phyloP scores from a whole-genome alignment of 92 coral and sea anemone genomes.

The Metridium senile region DNA sequence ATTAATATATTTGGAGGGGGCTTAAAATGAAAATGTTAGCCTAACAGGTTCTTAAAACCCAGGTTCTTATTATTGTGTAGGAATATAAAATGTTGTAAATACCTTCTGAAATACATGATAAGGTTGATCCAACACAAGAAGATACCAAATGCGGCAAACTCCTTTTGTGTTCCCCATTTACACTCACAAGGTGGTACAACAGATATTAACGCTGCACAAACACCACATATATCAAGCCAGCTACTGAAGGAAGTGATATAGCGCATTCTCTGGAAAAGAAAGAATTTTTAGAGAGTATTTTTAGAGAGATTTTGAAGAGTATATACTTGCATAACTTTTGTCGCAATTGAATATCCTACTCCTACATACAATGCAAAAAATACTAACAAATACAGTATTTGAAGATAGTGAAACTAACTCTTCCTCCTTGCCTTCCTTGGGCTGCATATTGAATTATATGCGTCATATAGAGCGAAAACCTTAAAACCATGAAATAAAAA shows the following conservation, averaged over 20 bases:
- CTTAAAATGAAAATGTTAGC: no score
- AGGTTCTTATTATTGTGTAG: background rate
- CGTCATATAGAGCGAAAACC: no score
- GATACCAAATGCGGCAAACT: slow-evolving; percentile 48
- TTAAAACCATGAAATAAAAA: no score
- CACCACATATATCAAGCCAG: slow-evolving; percentile 39
- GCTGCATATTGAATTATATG: no score
- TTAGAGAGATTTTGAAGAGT: background rate
- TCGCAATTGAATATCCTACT: no score
- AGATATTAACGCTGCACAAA: slow-evolving; percentile 34
- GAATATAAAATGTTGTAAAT: background rate
- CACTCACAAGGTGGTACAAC: slow-evolving; percentile 65
- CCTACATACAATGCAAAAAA: no score
- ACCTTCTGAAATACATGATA: slow-evolving; percentile 47
- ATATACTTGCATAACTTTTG: no score
- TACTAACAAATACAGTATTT: no score
- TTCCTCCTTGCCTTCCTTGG: no score
- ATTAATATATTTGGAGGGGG: no score
- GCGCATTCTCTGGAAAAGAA: slow-evolving; percentile 26
- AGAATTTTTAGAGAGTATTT: background rate
- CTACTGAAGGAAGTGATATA: slow-evolving; percentile 28
- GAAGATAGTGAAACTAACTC: no score
- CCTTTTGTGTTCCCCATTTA: slow-evolving; percentile 53
- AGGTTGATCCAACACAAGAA: slow-evolving; percentile 39
- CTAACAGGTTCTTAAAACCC: no score